Evolutionary conservation across 2,797 vertebrate genomes (phyloP).

Genomic region (Alca torda): DNA sequence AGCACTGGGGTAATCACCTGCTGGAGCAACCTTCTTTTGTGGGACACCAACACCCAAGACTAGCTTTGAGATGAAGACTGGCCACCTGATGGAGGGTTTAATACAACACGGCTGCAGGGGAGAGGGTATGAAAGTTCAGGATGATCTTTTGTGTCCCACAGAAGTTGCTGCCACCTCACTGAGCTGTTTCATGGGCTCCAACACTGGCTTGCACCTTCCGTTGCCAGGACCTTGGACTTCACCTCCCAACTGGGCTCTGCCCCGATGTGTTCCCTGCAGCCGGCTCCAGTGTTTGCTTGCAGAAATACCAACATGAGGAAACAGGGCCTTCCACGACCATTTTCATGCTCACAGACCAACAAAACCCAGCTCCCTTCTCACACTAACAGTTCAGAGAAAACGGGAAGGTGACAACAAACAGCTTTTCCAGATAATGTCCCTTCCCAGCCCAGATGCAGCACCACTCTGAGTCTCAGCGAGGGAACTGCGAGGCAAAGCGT

Average conservation of each 20-base stretch:
- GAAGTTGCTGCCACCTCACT: neutral
- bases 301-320: neutral
- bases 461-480: neutral
- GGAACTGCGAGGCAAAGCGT: neutral
- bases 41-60: neutral
- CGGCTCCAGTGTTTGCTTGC: neutral
- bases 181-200: neutral
- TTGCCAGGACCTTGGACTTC: neutral
- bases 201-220: neutral
- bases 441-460: neutral
- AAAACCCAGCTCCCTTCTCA: neutral
- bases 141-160: neutral
- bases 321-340: rapidly evolving
- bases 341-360: neutral
- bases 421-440: neutral
- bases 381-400: neutral
- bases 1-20: neutral
- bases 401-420: neutral
- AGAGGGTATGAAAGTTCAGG: neutral
- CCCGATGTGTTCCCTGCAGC: rapidly evolving
- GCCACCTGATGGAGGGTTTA: neutral
- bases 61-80: neutral
- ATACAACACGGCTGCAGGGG: rapidly evolving
- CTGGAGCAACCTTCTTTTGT: neutral
- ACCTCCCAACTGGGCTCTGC: neutral